Evolutionary conservation across 2,113 vertebrate species (phyloP).

Genomic region (Clarias magur): DNA sequence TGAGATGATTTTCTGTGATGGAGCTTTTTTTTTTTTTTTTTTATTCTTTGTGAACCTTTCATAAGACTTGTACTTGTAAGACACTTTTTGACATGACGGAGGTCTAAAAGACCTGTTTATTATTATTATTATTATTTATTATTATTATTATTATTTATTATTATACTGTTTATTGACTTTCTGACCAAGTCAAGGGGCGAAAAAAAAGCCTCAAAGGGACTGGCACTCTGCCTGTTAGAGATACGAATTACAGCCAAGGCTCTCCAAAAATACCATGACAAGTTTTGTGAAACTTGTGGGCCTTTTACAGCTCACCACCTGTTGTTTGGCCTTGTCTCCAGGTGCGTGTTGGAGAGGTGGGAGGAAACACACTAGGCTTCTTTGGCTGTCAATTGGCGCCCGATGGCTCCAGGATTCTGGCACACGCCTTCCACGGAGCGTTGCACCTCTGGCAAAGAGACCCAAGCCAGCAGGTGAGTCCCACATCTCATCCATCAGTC

Average conservation of each 20-base stretch:
- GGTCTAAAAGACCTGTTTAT: slow-evolving; percentile 7
- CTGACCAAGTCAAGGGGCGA: not conserved
- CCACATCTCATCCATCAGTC: not conserved
- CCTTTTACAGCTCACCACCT: not conserved
- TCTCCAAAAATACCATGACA: not conserved
- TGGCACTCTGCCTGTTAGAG: not conserved
- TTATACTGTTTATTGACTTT: slow-evolving; percentile 31
- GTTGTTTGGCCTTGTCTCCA: slow-evolving; percentile 53
- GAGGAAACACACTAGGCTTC: slow-evolving; percentile 96
- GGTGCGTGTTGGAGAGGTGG: slow-evolving; percentile 96
- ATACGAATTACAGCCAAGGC: not conserved
- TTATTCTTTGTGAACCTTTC: not conserved
- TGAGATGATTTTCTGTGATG: slow-evolving; percentile 18
- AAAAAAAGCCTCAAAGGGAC: slow-evolving; percentile 1
- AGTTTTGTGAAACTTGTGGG: not conserved
- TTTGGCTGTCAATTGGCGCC: slow-evolving; percentile 91
- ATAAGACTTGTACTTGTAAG: not conserved
- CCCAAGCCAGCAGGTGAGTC: slow-evolving; percentile 71
- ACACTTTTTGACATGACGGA: slow-evolving; percentile 5
- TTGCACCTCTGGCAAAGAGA: slow-evolving; percentile 89
- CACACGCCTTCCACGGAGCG: slow-evolving; percentile 93
- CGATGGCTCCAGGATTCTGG: slow-evolving; percentile 86
- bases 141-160: too few species aligned
- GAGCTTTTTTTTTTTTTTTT: too few species aligned
- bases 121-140: too few species aligned